Base-by-base conservation (phyloP, 2,113 vertebrate species). In the Saccopteryx bilineata region DNA sequence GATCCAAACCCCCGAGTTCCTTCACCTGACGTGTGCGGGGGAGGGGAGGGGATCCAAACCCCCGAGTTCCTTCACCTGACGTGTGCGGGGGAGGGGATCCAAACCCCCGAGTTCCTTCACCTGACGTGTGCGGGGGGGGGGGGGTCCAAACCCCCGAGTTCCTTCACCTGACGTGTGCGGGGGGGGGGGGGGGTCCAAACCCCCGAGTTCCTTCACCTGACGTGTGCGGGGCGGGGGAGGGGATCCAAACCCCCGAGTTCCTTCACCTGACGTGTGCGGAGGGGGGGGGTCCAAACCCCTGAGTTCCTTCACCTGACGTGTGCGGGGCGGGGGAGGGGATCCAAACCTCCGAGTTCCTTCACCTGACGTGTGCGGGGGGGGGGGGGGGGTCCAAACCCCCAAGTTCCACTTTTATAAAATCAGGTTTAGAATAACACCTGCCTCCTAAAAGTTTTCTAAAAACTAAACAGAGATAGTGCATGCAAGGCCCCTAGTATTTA, bases 311-410 rank as follows among this genome's bases (percentile, higher is more conserved):
- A 10, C 28, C 31, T 54, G 23, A 39, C 28, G n/a, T 4, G 0
- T 0, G 4, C 3, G 39, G 39, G 39, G 39, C 39, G 39, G 39
- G 39, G 39, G 39, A 3, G 39, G 39, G 39, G 39, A 3, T 2
- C 12, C 82, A 15, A 12, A 66, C 4, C 18, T n/a, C n/a, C 19
- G n/a, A 9, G 18, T 9, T 48, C 68, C 54, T 50, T 58, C 68
- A 10, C 28, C 31, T 54, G 23, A 39, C 28, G n/a, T 4, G 0
- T 0, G 4, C n/a, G n/a, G n/a, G n/a, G n/a, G n/a, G n/a, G n/a
- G n/a, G n/a, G n/a, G n/a, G n/a, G n/a, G n/a, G n/a, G n/a, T n/a
- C n/a, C n/a, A n/a, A n/a, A n/a, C n/a, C n/a, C 56, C 15, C 79
- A 68, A 19, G 46, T 66, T 21, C 50, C 11, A 50, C 18, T 79